Evolutionary conservation across 2,797 vertebrate genomes (phyloP).

Genomic region (Sebastes matsubarae): DNA sequence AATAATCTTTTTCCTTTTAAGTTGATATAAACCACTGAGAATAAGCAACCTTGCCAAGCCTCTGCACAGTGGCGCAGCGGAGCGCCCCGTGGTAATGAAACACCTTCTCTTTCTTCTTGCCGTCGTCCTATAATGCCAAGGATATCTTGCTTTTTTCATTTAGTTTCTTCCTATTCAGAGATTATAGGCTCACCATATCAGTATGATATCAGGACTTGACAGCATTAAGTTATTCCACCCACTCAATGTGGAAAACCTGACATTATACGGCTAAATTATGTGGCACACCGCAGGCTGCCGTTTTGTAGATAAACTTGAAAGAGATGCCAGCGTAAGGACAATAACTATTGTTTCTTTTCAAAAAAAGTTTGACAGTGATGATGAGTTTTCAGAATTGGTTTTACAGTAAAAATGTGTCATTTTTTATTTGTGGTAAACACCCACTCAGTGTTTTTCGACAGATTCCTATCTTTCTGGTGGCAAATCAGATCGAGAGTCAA

Average conservation of each 20-base stretch:
- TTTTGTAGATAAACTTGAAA: constrained; percentile 26
- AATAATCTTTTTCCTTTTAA: constrained; percentile 53
- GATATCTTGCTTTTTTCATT: constrained; percentile 43
- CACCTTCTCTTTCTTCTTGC: constrained; percentile 45
- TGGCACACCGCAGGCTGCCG: constrained; percentile 14
- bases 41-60: constrained; percentile 41
- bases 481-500: constrained; percentile 1
- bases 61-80: not conserved
- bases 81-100: constrained; percentile 55
- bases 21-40: constrained; percentile 43
- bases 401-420: constrained; percentile 18
- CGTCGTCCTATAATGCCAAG: constrained; percentile 17
- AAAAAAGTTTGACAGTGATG: constrained; percentile 27
- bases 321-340: constrained; percentile 9
- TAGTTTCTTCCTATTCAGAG: constrained; percentile 37
- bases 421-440: constrained; percentile 40
- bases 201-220: constrained; percentile 42
- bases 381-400: constrained; percentile 28
- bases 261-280: constrained; percentile 34
- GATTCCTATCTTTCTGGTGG: constrained; percentile 11
- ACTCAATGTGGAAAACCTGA: constrained; percentile 35
- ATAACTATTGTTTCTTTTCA: constrained; percentile 15
- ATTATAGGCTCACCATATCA: constrained; percentile 37
- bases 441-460: constrained; percentile 18
- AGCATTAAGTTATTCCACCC: constrained; percentile 58